Evolutionary conservation across 2,113 vertebrate genomes (phyloP).

Genomic region (Rana temporaria): DNA sequence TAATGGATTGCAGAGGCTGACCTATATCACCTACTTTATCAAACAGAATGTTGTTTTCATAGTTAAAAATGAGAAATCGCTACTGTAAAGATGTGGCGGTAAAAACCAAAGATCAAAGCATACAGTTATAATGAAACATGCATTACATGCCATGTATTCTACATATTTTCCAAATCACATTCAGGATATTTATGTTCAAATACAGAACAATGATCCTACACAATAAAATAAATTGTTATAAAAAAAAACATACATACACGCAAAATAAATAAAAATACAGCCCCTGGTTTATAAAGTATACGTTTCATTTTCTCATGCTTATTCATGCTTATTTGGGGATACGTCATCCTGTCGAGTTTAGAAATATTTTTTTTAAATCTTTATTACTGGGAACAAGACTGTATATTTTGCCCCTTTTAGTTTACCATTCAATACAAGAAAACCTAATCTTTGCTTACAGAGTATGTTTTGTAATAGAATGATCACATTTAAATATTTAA

Average conservation of each 20-base stretch:
- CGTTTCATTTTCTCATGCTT: constrained; percentile 35
- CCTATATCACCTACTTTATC: constrained; percentile 52
- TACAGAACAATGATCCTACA: not conserved
- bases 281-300: constrained; percentile 13
- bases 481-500: not conserved
- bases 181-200: constrained; percentile 1
- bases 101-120: constrained; percentile 35
- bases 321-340: constrained; percentile 34
- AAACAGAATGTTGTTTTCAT: constrained; percentile 47
- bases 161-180: not conserved
- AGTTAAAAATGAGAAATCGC: constrained; percentile 50
- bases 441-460: not conserved
- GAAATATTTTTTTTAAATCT: constrained; percentile 12
- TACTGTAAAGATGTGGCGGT: constrained; percentile 3
- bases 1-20: constrained; percentile 56
- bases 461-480: not conserved
- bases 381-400: constrained; percentile 17
- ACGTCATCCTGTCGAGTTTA: constrained; percentile 10
- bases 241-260: not conserved
- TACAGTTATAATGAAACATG: not conserved
- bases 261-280: constrained; percentile 14
- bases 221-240: not conserved
- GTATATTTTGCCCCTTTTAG: not conserved
- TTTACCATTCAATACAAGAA: not conserved
- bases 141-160: not conserved